Evolutionary conservation across 2,888 invertebrate genomes (phyloP), one percentile per base, ranked within the genome.

Genomic region (Pseudococcus jackbeardsleyi): DNA sequence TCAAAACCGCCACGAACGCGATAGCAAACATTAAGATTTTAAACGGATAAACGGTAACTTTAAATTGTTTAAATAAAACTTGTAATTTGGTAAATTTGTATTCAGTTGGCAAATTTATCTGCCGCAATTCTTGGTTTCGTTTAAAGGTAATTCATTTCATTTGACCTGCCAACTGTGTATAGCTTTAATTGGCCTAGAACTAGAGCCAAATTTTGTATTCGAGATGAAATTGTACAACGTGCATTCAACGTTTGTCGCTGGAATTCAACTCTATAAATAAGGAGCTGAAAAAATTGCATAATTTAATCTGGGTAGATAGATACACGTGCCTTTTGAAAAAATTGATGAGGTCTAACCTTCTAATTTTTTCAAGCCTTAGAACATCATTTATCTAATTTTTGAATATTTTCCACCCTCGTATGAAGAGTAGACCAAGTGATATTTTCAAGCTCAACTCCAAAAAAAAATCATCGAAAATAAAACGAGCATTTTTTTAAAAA

Each of bases 111-210:
- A 72, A 72, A 72, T 72, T 72, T 72, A 72, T 33, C 72, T 33
- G 42, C 33, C 19, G 33, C 26, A 17, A 39, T 33, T 72, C 33
- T 72, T 72, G 33, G 15, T 72, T 33, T 26, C 26, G 72, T 33
- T 72, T 72, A 39, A 19, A 39, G 72, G 72, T 72, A 72, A 72
- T 72, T 72, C 72, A 72, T 72, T 72, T 72, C 33, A 72, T 72
- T 17, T 33, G 33, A 39, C 33, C 15, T 72, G 33, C 33, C 72
- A 72, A 72, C 64, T 59, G 15, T 9, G 9, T 64, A 64, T 22
- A 64, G 22, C 64, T 12, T 64, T 72, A 72, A 26, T 72, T 72
- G 33, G 33, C 17, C 8, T 33, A 33, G 33, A 72, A 72, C 72
- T 72, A 5, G 33, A 72, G 33, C 26, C 72, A 72, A 72, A 39